Conservation (phyloP, 2,797 vertebrate species). For the Cossypha caffra region DNA sequence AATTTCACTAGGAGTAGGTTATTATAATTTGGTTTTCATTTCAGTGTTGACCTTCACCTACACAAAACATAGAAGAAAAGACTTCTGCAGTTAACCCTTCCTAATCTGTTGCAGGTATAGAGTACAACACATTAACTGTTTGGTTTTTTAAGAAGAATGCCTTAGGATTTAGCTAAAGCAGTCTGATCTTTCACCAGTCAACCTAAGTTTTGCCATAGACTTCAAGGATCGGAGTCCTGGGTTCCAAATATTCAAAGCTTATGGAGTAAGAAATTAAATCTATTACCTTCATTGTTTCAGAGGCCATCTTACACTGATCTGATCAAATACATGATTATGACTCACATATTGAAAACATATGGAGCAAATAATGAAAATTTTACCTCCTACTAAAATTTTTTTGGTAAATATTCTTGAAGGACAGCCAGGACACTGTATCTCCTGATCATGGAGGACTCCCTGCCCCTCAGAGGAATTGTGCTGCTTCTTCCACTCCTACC, state of each 20-base stretch:
- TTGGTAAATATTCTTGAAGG: background rate
- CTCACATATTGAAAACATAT: accelerated
- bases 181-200: background rate
- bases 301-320: background rate
- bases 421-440: background rate
- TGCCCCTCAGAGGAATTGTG: background rate
- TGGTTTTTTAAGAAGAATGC: background rate
- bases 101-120: background rate
- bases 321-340: background rate
- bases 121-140: background rate
- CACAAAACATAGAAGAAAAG: background rate
- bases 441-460: accelerated
- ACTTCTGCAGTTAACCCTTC: background rate
- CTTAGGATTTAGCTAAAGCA: background rate
- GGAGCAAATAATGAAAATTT: background rate
- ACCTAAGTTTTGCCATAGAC: background rate
- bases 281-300: background rate
- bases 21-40: background rate
- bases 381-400: background rate
- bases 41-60: background rate
- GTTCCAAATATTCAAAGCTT: background rate
- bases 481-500: background rate
- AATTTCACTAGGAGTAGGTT: background rate
- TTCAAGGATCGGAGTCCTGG: background rate
- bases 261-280: background rate